Base-by-base conservation (phyloP, 2,113 vertebrate genomes). In the Malurus elegans region DNA sequence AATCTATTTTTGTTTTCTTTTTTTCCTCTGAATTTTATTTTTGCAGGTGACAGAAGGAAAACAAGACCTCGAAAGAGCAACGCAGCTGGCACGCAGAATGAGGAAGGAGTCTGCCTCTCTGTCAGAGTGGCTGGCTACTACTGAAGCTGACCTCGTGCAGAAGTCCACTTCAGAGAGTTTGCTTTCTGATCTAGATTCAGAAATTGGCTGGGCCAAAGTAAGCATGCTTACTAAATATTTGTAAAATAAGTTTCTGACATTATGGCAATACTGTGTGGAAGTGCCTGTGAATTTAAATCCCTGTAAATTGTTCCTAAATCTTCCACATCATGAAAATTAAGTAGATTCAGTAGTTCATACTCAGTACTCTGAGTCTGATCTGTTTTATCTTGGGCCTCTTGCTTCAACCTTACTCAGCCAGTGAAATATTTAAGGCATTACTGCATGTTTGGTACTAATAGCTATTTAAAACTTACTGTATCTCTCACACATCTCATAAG, bases 31-130 rank as follows among this genome's bases (percentile, higher is more conserved):
- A 10, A 24, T 29, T 31, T 36, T 7, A 11, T 87, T 56, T 51
- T 67, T 25, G 10, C 84, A 99, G 99, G 99, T 99, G 75, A 99
- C 99, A 0, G 99, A 99, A 92, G 99, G 99, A 17, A 99, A 99
- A 69, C 99, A 99, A 96, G 99, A 99, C 67, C 97, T 99, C 3
- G 99, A 99, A 92, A 98, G 98, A 93, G 99, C 99, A 23, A 96
- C 98, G 13, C 98, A 98, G 60, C 96, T 99, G 74, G 98, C 99
- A 60, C 98, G 98, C 53, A 99, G 97, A 94, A 97, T 99, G 95
- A 98, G 95, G 90, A 99, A 99, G 87, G 99, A 99, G 58, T 97
- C 97, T 29, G 44, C 96, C 4, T 89, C 96, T 31, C 97, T 99
- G 85, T 98, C 98, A 31, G 99, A 99, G 54, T 99, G 99, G 99